Percentiles rank a stretch among this genome's conserved stretches.
These are phyloP conservation scores for Brienomyrus brachyistius DNA, from an alignment of 2,113 vertebrate genomes.

Conservation along the genomic window DNA sequence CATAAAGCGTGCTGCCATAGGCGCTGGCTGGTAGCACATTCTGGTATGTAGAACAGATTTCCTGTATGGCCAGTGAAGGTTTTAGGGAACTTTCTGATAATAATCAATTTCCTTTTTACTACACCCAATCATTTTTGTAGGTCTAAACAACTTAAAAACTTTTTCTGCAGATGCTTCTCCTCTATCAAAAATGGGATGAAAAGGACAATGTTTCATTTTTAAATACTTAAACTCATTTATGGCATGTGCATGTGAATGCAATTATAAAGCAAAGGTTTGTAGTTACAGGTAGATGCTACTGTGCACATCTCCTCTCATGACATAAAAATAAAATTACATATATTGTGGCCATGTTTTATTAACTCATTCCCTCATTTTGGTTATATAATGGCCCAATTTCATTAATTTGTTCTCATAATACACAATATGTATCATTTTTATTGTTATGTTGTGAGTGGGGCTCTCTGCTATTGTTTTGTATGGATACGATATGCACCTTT, in stretches of 20 bases:
- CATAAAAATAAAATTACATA: background rate
- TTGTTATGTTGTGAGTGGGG: background rate
- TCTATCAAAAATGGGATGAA: background rate
- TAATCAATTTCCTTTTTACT: background rate
- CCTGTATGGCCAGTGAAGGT: background rate
- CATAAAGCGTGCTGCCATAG: slow-evolving; percentile 1
- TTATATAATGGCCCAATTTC: background rate
- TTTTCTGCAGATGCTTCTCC: background rate
- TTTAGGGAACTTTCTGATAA: background rate
- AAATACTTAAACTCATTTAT: background rate
- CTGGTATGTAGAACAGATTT: background rate
- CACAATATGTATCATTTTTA: background rate
- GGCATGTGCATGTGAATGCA: background rate
- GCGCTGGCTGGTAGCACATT: slow-evolving; percentile 6
- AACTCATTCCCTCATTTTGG: background rate
- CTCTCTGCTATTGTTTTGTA: background rate
- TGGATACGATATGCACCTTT: background rate
- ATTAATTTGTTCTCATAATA: too few species aligned
- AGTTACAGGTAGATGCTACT: background rate
- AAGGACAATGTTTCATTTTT: background rate
- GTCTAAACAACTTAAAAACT: background rate
- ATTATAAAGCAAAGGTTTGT: background rate
- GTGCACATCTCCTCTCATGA: background rate
- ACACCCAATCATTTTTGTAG: background rate
- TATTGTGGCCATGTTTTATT: background rate